Evolutionary conservation across 2,113 vertebrate species (phyloP), one percentile per base, ranked within the genome.

Genomic region (Callionymus lyra): DNA sequence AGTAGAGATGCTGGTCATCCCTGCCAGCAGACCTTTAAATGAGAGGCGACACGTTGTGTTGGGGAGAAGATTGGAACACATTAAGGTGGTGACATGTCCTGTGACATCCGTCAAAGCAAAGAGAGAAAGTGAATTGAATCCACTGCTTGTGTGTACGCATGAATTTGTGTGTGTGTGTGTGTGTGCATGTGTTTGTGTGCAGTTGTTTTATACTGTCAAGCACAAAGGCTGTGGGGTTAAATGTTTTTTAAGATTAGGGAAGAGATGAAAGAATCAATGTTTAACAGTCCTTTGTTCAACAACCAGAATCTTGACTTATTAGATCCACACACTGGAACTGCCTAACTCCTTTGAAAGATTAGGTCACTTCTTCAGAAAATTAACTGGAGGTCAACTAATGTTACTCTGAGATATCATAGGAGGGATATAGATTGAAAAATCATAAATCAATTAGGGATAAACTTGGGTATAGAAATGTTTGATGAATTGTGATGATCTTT

Each of bases 21-120:
- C 69, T 77, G 76, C 73, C 72, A 65, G 60, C 49, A 27, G 56
- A 65, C 56, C 60, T 66, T 67, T 74, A 79, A 76, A 82, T 82
- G 79, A 77, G 63, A 79, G 68, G 70, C 18, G 74, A 78, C 79
- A 77, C 76, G 76, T 63, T 79, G 76, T 82, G 74, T 77, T 76
- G 76, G 70, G 56, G 63, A 72, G 72, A 79, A 79, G 79, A 82
- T 80, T 82, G 79, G 72, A 74, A 72, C 50, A 64, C 68, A 78
- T 82, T 82, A 82, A 74, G 47, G 68, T 27, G 45, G 49, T 66
- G 70, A 70, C 70, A 62, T 79, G 76, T 82, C 64, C 70, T 77
- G 68, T 76, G 76, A 76, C 72, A 74, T 56, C 58, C 61, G 16
- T 46, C 75, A 63, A 65, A 53, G 57, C 39, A 38, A 44, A 38